A percentile compares a stretch with the other conserved stretches of the same genome.
phyloP scores from a whole-genome alignment of 2,797 vertebrate species.

The Anableps anableps region DNA sequence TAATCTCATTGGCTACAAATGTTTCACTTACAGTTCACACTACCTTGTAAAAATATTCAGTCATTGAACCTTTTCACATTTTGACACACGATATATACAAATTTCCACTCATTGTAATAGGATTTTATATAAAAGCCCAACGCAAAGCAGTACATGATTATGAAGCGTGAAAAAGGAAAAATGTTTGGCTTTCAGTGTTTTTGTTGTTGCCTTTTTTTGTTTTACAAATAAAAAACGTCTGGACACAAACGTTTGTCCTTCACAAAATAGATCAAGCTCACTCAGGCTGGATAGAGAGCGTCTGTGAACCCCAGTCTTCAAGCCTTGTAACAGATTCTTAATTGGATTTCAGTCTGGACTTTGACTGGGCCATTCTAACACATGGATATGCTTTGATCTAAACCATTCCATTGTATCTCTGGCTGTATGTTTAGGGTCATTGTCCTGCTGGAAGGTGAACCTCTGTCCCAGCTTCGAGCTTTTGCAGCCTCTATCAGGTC shows the following conservation, averaged over 20 bases:
- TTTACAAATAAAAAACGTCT: neutral
- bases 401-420: neutral
- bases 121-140: neutral
- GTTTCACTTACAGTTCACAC: neutral
- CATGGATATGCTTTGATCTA: neutral
- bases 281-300: neutral
- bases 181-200: too few species aligned
- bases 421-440: neutral
- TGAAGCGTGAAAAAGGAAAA: too few species aligned
- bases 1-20: conserved; percentile 18
- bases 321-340: neutral
- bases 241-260: neutral
- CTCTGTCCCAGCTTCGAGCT: too few species aligned
- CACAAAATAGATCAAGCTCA: neutral
- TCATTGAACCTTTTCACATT: neutral
- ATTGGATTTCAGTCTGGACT: neutral
- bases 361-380: neutral
- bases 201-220: neutral
- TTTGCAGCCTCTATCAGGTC: too few species aligned
- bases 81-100: neutral
- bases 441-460: neutral
- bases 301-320: neutral
- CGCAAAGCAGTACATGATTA: neutral
- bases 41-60: neutral
- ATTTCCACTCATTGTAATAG: neutral